Conservation (phyloP, 2,113 vertebrate genomes). For the Hipposideros armiger region DNA sequence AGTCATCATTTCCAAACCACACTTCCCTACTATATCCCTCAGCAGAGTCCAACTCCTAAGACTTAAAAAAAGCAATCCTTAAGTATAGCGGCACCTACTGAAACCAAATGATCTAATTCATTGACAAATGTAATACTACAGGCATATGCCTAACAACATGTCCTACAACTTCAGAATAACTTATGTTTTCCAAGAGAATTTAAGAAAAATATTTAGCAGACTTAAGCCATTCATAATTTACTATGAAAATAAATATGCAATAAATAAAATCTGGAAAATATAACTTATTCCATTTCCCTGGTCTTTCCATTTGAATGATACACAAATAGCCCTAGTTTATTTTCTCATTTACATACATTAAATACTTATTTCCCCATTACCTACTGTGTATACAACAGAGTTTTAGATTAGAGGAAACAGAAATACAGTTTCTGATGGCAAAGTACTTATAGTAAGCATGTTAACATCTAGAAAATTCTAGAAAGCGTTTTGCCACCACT, state of each 20-base stretch:
- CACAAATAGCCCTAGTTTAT: rapidly evolving
- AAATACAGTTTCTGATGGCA: background rate
- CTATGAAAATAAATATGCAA: background rate
- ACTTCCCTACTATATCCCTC: background rate
- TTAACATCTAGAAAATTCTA: background rate
- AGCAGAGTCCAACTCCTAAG: background rate
- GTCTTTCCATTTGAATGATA: background rate
- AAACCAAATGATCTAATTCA: background rate
- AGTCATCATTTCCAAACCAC: constrained; percentile 1
- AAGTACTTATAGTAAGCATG: background rate
- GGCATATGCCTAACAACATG: background rate
- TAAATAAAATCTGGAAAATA: background rate
- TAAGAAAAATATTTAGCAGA: constrained; percentile 17
- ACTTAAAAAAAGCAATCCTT: background rate
- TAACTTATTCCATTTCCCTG: background rate
- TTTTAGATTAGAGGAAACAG: background rate
- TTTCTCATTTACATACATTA: background rate
- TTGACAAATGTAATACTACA: background rate
- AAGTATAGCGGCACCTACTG: background rate
- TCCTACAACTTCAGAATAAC: background rate
- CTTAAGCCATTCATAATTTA: background rate
- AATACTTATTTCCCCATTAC: background rate
- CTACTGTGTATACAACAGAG: too few relatives aligned
- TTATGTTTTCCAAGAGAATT: background rate
- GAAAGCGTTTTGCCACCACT: background rate